phyloP scores from a whole-genome alignment of 2,888 invertebrate genomes.

The Tetropium fuscum region DNA sequence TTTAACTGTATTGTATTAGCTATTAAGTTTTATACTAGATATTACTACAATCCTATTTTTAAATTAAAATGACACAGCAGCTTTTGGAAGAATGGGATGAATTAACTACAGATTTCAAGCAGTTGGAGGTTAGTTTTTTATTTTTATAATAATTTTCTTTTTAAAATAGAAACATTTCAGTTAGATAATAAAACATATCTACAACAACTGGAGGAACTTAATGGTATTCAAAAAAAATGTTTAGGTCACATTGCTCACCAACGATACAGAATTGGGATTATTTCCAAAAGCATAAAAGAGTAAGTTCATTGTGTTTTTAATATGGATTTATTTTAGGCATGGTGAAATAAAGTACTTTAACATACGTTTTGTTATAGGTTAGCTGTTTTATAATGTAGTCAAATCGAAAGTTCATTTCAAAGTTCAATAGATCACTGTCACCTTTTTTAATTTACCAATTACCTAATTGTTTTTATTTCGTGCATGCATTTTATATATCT shows the following conservation, averaged over 20 bases:
- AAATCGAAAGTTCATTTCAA: too few species aligned
- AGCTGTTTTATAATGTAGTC: too few species aligned
- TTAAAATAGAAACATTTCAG: slow-evolving; percentile 65
- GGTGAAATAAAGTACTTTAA: too few species aligned
- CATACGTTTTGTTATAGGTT: too few species aligned
- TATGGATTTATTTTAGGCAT: too few species aligned
- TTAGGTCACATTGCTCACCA: slow-evolving; percentile 91
- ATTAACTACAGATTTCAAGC: slow-evolving; percentile 80
- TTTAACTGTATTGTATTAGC: neutral
- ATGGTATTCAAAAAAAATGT: slow-evolving; percentile 87
- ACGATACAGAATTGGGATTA: slow-evolving; percentile 87
- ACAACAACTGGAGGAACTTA: slow-evolving; percentile 86
- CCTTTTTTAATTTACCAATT: too few species aligned
- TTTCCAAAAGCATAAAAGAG: slow-evolving; percentile 83
- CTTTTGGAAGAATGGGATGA: slow-evolving; percentile 80
- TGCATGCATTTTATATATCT: too few species aligned
- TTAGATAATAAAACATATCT: slow-evolving; percentile 85
- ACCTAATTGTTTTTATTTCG: too few species aligned
- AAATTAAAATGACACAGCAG: slow-evolving; percentile 51
- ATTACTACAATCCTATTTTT: neutral
- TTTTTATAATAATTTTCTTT: neutral
- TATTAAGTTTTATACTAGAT: neutral
- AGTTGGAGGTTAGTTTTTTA: slow-evolving; percentile 77
- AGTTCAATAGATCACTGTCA: too few species aligned
- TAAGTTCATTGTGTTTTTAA: slow-evolving; percentile 73